Evolutionary conservation across 2,888 invertebrate genomes (phyloP).

Genomic region (Cataglyphis livida): DNA sequence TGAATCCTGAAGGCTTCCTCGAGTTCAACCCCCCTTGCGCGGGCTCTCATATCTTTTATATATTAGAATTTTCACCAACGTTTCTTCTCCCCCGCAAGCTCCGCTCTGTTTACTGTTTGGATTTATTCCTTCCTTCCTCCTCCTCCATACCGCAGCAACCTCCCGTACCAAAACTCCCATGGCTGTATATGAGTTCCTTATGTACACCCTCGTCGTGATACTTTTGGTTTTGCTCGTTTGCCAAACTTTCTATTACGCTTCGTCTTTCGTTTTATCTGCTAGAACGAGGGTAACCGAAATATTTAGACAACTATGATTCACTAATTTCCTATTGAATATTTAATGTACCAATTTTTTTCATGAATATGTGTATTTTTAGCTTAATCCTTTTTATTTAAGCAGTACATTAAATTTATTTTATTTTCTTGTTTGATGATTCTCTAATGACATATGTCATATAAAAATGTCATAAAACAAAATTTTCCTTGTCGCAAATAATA

Average conservation of each 20-base stretch:
- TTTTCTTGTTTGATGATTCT: background rate
- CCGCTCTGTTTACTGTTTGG: conserved; percentile 81
- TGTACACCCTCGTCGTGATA: conserved; percentile 67
- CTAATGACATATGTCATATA: background rate
- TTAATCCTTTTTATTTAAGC: background rate
- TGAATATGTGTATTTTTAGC: background rate
- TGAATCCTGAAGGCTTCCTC: conserved; percentile 79
- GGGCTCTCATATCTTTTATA: conserved; percentile 84
- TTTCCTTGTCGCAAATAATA: background rate
- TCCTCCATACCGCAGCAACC: conserved; percentile 28
- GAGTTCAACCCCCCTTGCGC: conserved; percentile 71
- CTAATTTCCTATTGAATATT: background rate
- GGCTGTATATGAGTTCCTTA: conserved; percentile 70
- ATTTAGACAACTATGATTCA: conserved; percentile 6
- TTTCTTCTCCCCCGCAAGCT: conserved; percentile 58
- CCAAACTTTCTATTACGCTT: conserved; percentile 14
- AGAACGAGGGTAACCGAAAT: background rate
- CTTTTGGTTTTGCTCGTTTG: conserved; percentile 48
- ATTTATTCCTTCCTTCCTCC: conserved; percentile 76
- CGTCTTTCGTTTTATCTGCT: conserved; percentile 58
- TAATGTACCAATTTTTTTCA: conserved; percentile 12
- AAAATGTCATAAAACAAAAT: background rate
- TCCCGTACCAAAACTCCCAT: conserved; percentile 55
- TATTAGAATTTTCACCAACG: conserved; percentile 82
- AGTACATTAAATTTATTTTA: background rate